phyloP scores from a whole-genome alignment of 2,888 invertebrate species.

The Drosophila anceps region DNA sequence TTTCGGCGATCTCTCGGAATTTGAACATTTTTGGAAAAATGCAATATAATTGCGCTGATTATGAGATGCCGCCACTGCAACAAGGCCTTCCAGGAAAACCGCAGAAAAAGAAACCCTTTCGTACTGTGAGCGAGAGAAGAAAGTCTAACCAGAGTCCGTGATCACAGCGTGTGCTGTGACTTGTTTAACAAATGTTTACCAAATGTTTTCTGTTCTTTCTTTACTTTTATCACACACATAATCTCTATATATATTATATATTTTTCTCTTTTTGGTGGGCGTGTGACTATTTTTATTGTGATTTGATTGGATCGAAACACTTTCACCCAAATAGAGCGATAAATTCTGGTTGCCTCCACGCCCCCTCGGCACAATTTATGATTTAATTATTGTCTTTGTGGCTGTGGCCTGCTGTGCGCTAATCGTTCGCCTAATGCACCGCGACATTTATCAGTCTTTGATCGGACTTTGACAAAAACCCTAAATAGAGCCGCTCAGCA shows the following conservation, averaged over 20 bases:
- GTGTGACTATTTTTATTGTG: constrained; percentile 74
- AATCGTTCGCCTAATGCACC: constrained; percentile 51
- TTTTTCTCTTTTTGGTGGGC: constrained; percentile 41
- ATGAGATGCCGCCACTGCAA: constrained; percentile 62
- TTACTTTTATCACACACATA: background rate
- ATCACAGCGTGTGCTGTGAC: constrained; percentile 49
- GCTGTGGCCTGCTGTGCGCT: constrained; percentile 53
- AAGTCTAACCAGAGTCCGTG: constrained; percentile 31
- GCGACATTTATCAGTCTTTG: constrained; percentile 63
- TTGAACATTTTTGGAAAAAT: constrained; percentile 60
- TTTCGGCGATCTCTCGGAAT: constrained; percentile 64
- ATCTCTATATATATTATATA: background rate
- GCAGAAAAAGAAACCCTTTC: constrained; percentile 33
- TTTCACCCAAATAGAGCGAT: constrained; percentile 74
- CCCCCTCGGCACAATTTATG: constrained; percentile 55
- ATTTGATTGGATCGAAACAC: constrained; percentile 57
- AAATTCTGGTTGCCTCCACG: constrained; percentile 49
- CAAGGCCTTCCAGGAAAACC: constrained; percentile 66
- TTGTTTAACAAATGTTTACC: constrained; percentile 51
- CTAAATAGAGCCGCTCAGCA: constrained; percentile 17
- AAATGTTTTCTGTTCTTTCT: constrained; percentile 39
- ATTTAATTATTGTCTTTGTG: constrained; percentile 73
- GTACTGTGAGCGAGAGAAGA: constrained; percentile 15
- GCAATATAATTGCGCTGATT: constrained; percentile 82
- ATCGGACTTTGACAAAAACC: constrained; percentile 56